A percentile compares a stretch with the other conserved stretches of the same genome.
Conservation (phyloP, 2,888 invertebrate genomes). For the Dusona sp. region DNA sequence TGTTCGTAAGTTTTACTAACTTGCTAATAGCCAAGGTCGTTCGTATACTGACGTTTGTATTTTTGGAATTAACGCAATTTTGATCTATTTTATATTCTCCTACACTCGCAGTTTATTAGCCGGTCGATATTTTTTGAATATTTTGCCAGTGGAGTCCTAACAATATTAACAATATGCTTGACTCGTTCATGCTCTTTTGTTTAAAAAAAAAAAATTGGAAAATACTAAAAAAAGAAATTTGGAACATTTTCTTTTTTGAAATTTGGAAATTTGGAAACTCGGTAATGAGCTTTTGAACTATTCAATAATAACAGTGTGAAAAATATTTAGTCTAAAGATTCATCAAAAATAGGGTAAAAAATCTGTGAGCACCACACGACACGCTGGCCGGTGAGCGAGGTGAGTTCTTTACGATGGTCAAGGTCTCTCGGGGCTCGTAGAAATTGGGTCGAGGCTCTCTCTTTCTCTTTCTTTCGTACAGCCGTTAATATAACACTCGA, state of each 20-base stretch:
- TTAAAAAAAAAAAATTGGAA: neutral
- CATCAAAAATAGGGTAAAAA: neutral
- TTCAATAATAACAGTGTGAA: too few relatives aligned
- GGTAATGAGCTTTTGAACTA: too few relatives aligned
- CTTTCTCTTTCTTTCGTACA: slow-evolving; percentile 20
- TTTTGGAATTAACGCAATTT: neutral
- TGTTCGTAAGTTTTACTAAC: neutral
- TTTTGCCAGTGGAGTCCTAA: neutral
- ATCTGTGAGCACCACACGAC: neutral
- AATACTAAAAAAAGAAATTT: neutral
- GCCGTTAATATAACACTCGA: slow-evolving; percentile 48
- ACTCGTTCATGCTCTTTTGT: neutral
- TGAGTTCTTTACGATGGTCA: slow-evolving; percentile 68
- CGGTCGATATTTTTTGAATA: neutral
- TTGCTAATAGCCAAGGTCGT: neutral
- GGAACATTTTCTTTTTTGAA: too few relatives aligned
- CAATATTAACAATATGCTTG: neutral
- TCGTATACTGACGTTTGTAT: neutral
- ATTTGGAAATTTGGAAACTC: too few relatives aligned
- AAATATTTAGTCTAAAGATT: neutral
- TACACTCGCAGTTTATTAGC: too few relatives aligned
- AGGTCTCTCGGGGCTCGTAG: slow-evolving; percentile 51
- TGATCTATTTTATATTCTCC: neutral
- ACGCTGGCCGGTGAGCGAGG: slow-evolving; percentile 38
- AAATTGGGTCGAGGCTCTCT: slow-evolving; percentile 65